A percentile compares a stretch with the other conserved stretches of the same genome.
Evolutionary conservation across 2,113 vertebrate genomes (phyloP).

Genomic region (Lampris megalopsis): DNA sequence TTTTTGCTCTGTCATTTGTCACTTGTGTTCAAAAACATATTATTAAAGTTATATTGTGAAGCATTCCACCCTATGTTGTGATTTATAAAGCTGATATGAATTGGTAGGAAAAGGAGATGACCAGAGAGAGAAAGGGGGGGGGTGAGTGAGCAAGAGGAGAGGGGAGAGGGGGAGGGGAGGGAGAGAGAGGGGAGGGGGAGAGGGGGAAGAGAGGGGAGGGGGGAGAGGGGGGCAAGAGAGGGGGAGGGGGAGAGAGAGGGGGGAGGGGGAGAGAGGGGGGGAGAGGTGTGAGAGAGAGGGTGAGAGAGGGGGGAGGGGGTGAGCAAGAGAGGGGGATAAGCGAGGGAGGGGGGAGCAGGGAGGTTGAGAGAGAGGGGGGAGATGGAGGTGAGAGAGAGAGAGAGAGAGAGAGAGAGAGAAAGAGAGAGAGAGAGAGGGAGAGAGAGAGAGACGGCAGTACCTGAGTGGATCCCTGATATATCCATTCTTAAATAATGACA

Average conservation of each 20-base stretch:
- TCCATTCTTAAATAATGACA: conserved; percentile 75
- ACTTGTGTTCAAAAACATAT: background rate
- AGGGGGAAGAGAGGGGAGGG: background rate
- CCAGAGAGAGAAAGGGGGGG: no score
- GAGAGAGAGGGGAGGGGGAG: background rate
- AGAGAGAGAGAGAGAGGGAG: conserved; percentile 14
- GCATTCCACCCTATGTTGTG: background rate
- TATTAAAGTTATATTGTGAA: background rate
- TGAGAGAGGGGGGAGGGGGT: no score
- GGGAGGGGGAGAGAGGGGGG: no score
- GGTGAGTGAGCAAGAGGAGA: background rate
- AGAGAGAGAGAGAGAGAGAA: background rate
- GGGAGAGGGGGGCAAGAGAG: background rate
- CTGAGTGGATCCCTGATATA: conserved; percentile 57
- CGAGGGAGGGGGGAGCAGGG: no score
- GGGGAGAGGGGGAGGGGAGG: background rate
- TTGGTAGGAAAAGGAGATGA: no score
- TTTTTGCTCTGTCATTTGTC: no score
- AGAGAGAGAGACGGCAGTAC: conserved; percentile 28
- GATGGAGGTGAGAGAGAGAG: background rate
- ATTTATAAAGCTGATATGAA: background rate
- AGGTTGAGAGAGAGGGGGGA: conserved; percentile 3
- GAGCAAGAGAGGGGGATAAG: no score
- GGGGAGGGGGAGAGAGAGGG: background rate
- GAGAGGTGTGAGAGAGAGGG: no score